Evolutionary conservation across 2,888 invertebrate species (phyloP).

Genomic region (Argyresthia goedartella): DNA sequence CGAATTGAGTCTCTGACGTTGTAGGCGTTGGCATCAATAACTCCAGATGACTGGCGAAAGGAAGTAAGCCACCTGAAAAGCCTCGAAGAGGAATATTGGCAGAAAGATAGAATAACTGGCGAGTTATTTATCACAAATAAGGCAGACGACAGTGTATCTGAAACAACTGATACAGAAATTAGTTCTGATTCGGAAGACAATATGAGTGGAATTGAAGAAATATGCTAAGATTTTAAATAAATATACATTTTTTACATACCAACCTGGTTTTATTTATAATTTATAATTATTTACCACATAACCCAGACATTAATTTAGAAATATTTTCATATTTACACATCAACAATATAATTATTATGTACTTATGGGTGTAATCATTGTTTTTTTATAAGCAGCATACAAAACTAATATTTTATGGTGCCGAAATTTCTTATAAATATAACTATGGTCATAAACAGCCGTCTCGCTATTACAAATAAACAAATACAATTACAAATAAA

Average conservation of each 20-base stretch:
- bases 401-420: not conserved
- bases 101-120: not conserved
- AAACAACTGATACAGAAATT: not conserved
- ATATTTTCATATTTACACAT: too few relatives aligned
- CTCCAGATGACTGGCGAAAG: constrained; percentile 5
- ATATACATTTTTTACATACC: not conserved
- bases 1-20: constrained; percentile 3
- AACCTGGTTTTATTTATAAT: too few relatives aligned
- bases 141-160: not conserved
- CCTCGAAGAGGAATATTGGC: constrained; percentile 2
- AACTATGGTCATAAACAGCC: too few relatives aligned
- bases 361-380: not conserved
- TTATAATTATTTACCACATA: too few relatives aligned
- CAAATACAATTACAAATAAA: too few relatives aligned
- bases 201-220: not conserved
- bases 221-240: not conserved
- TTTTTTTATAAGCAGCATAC: not conserved
- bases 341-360: not conserved
- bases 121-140: not conserved
- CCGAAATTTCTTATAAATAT: not conserved
- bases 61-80: constrained; percentile 3
- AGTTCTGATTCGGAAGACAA: not conserved
- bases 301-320: too few relatives aligned
- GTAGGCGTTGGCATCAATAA: constrained; percentile 6
- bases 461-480: too few relatives aligned